Conservation (phyloP, 1,140 invertebrate genomes). For the Ips nitidus region DNA sequence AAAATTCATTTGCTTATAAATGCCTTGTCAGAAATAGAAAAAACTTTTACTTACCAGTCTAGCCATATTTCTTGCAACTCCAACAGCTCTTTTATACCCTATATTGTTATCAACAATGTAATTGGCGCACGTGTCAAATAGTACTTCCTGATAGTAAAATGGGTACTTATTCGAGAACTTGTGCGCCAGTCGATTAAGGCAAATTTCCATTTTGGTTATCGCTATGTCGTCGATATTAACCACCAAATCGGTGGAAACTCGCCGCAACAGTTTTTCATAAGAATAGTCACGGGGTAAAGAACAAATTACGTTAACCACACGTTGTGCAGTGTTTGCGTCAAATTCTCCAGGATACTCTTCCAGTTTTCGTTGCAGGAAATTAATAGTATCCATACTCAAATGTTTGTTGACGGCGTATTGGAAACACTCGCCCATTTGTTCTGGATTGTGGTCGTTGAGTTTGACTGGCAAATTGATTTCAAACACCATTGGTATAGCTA, state of each 20-base stretch:
- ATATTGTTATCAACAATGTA: constrained; percentile 56
- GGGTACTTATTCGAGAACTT: constrained; percentile 52
- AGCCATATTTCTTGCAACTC: constrained; percentile 56
- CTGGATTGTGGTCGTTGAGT: constrained; percentile 57
- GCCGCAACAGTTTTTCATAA: constrained; percentile 53
- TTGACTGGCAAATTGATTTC: constrained; percentile 59
- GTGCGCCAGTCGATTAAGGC: constrained; percentile 52
- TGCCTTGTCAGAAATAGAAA: too few relatives aligned
- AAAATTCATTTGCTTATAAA: too few relatives aligned
- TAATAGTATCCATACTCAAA: constrained; percentile 55
- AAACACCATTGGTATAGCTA: constrained; percentile 65
- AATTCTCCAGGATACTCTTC: constrained; percentile 52
- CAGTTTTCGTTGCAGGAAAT: constrained; percentile 54
- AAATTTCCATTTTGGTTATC: constrained; percentile 54
- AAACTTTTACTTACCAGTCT: constrained; percentile 53
- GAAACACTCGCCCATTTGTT: constrained; percentile 56
- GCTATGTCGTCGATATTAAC: constrained; percentile 52
- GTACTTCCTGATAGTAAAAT: constrained; percentile 61
- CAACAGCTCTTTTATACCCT: constrained; percentile 55
- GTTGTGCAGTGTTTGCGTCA: constrained; percentile 53
- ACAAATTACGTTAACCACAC: constrained; percentile 56
- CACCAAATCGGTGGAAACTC: constrained; percentile 53
- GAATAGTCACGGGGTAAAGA: constrained; percentile 50
- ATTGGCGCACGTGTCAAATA: constrained; percentile 56
- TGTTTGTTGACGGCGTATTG: constrained; percentile 55